Evolutionary conservation across 2,113 vertebrate genomes (phyloP).

Genomic region (Suncus etruscus): DNA sequence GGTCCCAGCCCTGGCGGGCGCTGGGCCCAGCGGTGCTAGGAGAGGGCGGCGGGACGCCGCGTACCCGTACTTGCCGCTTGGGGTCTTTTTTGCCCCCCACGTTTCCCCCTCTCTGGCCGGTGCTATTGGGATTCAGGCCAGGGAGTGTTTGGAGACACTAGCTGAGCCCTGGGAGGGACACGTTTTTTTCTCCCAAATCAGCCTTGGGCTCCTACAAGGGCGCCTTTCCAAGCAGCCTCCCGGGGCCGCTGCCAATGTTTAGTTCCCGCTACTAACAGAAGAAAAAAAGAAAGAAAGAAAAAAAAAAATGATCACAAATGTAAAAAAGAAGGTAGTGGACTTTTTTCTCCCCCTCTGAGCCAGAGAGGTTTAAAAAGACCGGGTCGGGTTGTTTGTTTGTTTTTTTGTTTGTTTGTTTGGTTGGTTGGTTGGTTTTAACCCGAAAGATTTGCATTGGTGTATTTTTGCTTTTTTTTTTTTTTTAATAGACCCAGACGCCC

Average conservation of each 20-base stretch:
- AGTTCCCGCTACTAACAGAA: slow-evolving; percentile 67
- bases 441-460: neutral
- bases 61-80: rapidly evolving
- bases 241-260: slow-evolving; percentile 66
- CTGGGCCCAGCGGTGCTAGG: rapidly evolving
- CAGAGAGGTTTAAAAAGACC: neutral
- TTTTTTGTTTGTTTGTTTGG: no score
- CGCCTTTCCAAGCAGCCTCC: slow-evolving; percentile 57
- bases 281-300: slow-evolving; percentile 65
- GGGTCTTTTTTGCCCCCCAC: neutral
- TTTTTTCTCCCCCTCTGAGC: slow-evolving; percentile 46
- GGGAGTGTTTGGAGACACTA: neutral
- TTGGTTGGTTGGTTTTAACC: no score
- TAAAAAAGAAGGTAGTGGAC: neutral
- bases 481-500: neutral
- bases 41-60: rapidly evolving
- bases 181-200: neutral
- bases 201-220: slow-evolving; percentile 60
- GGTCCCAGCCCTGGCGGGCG: slow-evolving; percentile 48
- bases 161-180: neutral
- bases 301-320: slow-evolving; percentile 60
- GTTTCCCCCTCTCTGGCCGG: neutral
- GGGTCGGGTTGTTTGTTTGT: no score
- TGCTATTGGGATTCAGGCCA: neutral
- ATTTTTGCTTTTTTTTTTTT: neutral